Conservation (phyloP, 2,888 invertebrate species). For the Agrilus biguttatus region DNA sequence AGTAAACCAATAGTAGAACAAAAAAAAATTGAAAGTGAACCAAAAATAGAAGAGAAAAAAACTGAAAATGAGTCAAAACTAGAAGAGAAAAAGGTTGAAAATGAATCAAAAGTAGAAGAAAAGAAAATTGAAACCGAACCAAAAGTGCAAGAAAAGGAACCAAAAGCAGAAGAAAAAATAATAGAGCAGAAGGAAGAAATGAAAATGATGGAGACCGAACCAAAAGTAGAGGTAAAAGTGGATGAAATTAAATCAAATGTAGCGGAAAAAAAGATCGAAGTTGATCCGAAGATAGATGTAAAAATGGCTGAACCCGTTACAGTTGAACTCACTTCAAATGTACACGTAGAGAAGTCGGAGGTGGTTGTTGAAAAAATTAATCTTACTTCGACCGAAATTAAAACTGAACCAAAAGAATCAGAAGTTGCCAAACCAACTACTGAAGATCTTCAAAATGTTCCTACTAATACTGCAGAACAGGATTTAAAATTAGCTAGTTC, state of each 20-base stretch:
- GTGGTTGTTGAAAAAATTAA: no score
- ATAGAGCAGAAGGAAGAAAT: not conserved
- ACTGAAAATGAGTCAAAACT: no score
- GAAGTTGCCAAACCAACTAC: no score
- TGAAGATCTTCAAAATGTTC: no score
- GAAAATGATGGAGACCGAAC: not conserved
- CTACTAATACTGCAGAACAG: no score
- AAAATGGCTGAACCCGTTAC: not conserved
- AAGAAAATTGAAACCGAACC: not conserved
- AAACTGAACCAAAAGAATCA: no score
- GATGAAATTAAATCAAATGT: not conserved
- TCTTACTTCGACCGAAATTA: no score
- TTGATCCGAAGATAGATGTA: not conserved
- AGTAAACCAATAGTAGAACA: no score
- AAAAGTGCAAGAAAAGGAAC: not conserved
- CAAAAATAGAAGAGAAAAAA: no score
- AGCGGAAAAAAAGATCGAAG: not conserved
- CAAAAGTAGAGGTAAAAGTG: not conserved
- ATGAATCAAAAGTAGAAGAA: not conserved
- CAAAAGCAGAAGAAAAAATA: constrained; percentile 2
- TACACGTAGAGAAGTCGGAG: no score
- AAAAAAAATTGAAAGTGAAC: no score
- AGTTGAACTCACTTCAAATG: not conserved
- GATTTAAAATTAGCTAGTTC: no score
- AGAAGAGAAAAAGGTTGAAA: not conserved